These are phyloP conservation scores for Xestia xanthographa DNA, from an alignment of 2,888 invertebrate genomes.

Conservation along the genomic window DNA sequence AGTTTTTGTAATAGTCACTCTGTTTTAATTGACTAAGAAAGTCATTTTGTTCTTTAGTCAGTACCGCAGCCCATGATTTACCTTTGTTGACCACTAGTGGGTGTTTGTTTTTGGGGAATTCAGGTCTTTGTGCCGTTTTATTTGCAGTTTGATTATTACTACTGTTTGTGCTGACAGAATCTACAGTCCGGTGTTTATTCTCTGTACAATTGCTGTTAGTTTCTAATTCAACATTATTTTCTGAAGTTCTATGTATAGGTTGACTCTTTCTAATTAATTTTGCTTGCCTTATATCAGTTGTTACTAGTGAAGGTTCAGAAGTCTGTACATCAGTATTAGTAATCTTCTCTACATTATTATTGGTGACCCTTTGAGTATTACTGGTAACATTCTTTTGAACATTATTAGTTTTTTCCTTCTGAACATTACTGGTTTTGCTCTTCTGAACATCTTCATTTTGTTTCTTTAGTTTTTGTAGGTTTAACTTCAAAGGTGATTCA, in stretches of 20 bases:
- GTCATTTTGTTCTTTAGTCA: slow-evolving; percentile 87
- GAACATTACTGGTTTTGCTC: slow-evolving; percentile 62
- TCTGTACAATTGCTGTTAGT: slow-evolving; percentile 6
- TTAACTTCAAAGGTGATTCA: slow-evolving; percentile 64
- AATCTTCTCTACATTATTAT: slow-evolving; percentile 23
- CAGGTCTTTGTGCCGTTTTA: slow-evolving; percentile 57
- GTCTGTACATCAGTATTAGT: slow-evolving; percentile 28
- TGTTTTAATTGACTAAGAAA: slow-evolving; percentile 85
- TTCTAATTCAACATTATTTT: slow-evolving; percentile 20
- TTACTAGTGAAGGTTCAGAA: slow-evolving; percentile 61
- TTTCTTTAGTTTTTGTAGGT: slow-evolving; percentile 56
- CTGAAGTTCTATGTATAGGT: slow-evolving; percentile 1
- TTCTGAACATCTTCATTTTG: slow-evolving; percentile 66
- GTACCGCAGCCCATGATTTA: slow-evolving; percentile 86
- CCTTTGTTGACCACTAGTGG: slow-evolving; percentile 83
- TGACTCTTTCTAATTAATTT: slow-evolving; percentile 51
- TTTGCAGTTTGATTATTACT: slow-evolving; percentile 25
- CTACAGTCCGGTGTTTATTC: slow-evolving; percentile 15
- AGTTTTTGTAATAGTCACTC: slow-evolving; percentile 87
- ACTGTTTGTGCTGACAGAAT: slow-evolving; percentile 19
- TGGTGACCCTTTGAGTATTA: slow-evolving; percentile 65
- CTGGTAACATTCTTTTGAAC: slow-evolving; percentile 53
- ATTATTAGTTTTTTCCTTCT: slow-evolving; percentile 67
- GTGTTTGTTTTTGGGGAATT: slow-evolving; percentile 82
- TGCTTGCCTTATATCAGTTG: slow-evolving; percentile 53